These are phyloP conservation scores for Eremophila alpestris DNA, from an alignment of 2,797 vertebrate species.

Conservation along the genomic window DNA sequence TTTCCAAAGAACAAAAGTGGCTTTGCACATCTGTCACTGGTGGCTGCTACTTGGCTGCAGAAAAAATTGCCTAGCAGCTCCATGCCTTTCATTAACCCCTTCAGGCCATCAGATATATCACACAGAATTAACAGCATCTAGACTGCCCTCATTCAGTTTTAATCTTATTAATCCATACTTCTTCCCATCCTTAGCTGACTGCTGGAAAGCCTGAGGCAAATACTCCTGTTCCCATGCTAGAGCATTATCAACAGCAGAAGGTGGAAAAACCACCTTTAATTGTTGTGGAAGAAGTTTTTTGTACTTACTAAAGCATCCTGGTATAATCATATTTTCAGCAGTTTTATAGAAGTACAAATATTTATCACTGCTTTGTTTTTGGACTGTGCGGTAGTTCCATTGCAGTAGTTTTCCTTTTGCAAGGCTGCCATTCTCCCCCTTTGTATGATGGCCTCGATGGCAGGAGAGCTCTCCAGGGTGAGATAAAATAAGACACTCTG, in stretches of 20 bases:
- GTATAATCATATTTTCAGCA: background rate
- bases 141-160: background rate
- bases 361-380: background rate
- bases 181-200: background rate
- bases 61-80: background rate
- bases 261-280: background rate
- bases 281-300: background rate
- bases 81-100: background rate
- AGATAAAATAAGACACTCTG: background rate
- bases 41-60: background rate
- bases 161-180: background rate
- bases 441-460: background rate
- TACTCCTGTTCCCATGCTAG: background rate
- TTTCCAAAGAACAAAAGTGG: background rate
- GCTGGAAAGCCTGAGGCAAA: background rate
- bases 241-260: background rate
- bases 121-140: background rate
- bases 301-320: background rate
- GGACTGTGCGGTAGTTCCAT: background rate
- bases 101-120: background rate
- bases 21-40: background rate
- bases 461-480: background rate
- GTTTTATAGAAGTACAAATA: background rate
- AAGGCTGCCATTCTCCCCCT: background rate
- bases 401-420: background rate